Evolutionary conservation across 1,140 invertebrate genomes (phyloP), one percentile per base, ranked within the genome.

Genomic region (Homarus americanus): DNA sequence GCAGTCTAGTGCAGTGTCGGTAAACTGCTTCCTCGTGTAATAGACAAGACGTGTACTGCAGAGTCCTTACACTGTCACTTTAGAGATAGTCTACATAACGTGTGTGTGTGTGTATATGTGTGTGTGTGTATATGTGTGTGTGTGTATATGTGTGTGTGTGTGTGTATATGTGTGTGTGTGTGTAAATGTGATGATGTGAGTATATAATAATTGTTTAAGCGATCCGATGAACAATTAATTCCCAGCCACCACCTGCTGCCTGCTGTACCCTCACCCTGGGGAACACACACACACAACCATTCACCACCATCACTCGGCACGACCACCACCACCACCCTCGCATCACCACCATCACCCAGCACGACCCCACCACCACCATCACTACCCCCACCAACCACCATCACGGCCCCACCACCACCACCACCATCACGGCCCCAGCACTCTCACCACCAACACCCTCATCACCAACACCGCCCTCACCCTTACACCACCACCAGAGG

Each of bases 111-210:
- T 84, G 34, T 72, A 17, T 69, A 20, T 38, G 15, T 84, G 34
- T 84, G 58, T 69, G 20, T 72, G 24, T 84, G 34, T 84, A 28
- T 72, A 44, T 84, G 34, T 84, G 32, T 84, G 24, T 84, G 24
- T 84, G 15, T 69, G 32, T 84, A 53, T 69, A 44, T 69, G 32
- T 69, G 20, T 83, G 36, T 83, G 20, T 83, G 36, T 66, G 36
- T 83, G 28, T 83, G 36, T 69, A 28, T 69, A 41, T 83, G 32
- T 69, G 28, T 49, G 2, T 79, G 28, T 79, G 20, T 79, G 28
- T 79, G 20, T 78, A 41, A 5, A 41, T 78, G 12, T 78, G 53
- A 44, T 15, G 9, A 10, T 58, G 41, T 58, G 58, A 41, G 32
- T 82, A 58, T 58, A n/a, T 49, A 53, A 58, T n/a, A n/a, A n/a